Percentiles rank a stretch among this genome's conserved stretches.
Conservation (phyloP, 1,140 invertebrate species). For the Lucilia cuprina region DNA sequence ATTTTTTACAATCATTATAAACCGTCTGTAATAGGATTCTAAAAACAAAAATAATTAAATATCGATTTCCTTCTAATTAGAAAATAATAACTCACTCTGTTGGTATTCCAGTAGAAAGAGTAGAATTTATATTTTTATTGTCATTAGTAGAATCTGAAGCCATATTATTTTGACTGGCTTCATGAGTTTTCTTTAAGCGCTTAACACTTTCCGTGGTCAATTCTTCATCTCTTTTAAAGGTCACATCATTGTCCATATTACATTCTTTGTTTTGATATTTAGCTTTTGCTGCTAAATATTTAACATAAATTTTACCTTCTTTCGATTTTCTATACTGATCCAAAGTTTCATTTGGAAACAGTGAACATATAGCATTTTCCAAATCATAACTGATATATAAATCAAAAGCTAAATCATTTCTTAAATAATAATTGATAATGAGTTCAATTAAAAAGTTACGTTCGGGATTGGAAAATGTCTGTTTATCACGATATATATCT, state of each 20-base stretch:
- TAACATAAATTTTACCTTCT: neutral
- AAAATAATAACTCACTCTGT: too few relatives aligned
- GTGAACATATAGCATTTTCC: neutral
- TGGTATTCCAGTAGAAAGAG: too few relatives aligned
- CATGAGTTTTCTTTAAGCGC: too few relatives aligned
- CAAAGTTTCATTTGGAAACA: constrained; percentile 7
- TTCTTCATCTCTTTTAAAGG: too few relatives aligned
- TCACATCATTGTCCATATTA: neutral
- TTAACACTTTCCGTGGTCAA: too few relatives aligned
- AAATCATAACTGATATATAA: neutral
- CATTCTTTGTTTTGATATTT: neutral
- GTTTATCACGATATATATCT: neutral
- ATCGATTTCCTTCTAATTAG: too few relatives aligned
- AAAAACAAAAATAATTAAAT: neutral
- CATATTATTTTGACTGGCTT: too few relatives aligned
- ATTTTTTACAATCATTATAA: neutral
- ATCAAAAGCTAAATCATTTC: neutral
- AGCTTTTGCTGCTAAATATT: neutral
- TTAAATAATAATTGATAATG: constrained; percentile 19
- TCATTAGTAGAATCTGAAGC: too few relatives aligned
- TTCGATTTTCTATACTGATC: neutral
- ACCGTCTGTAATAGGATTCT: constrained; percentile 3
- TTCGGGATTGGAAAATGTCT: neutral
- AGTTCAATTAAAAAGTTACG: neutral
- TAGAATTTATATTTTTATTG: too few relatives aligned